These are phyloP conservation scores for Cichlasoma orientale DNA, from an alignment of 2,797 vertebrate species.

Conservation along the genomic window DNA sequence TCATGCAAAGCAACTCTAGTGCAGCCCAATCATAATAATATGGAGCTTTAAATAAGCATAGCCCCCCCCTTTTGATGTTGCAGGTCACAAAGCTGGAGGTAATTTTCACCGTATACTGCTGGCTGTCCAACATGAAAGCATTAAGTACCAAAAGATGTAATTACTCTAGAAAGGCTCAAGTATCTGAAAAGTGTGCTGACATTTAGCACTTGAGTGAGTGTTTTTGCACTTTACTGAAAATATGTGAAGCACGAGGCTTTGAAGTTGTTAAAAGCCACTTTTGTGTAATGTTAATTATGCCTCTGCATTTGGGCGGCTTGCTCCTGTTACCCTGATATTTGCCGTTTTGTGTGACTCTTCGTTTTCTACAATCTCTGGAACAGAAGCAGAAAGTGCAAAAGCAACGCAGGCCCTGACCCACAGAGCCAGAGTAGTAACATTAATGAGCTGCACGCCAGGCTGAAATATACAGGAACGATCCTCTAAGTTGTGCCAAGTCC, in stretches of 20 bases:
- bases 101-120: background rate
- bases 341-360: background rate
- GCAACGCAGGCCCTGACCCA: background rate
- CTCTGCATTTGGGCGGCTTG: background rate
- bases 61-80: background rate
- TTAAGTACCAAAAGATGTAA: background rate
- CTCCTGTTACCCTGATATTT: background rate
- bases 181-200: background rate
- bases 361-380: background rate
- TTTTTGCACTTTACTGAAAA: background rate
- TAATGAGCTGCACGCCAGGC: background rate
- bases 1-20: background rate
- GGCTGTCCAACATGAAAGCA: background rate
- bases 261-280: conserved; percentile 9
- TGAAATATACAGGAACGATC: background rate
- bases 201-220: background rate
- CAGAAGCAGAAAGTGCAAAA: background rate
- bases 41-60: background rate
- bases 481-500: background rate
- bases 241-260: background rate
- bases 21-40: background rate
- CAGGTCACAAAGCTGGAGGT: background rate
- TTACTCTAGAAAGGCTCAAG: background rate
- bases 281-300: background rate
- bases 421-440: background rate